These are phyloP conservation scores for Olivierus martensii DNA, from an alignment of 1,140 invertebrate species.

Conservation along the genomic window DNA sequence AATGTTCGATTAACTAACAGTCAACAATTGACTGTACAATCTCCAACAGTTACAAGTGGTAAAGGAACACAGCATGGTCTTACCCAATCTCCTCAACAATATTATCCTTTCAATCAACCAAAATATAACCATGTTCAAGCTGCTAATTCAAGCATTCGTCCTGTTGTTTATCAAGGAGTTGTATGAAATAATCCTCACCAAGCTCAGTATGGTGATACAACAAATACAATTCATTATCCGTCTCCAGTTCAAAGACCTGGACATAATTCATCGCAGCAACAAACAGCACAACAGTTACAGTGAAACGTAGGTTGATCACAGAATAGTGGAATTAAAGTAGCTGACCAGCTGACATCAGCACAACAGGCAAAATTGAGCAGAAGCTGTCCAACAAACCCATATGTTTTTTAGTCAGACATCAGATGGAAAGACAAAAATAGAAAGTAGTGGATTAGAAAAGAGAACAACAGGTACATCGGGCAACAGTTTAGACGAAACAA, in stretches of 20 bases:
- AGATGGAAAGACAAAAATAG: slow-evolving; percentile 1
- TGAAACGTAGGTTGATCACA: too few relatives aligned
- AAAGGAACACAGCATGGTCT: slow-evolving; percentile 9
- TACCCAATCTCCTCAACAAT: slow-evolving; percentile 10
- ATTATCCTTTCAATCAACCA: slow-evolving; percentile 11
- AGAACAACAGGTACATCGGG: background rate
- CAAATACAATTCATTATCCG: slow-evolving; percentile 11
- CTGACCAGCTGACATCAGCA: slow-evolving; percentile 19
- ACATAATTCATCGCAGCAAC: background rate
- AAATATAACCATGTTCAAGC: slow-evolving; percentile 9
- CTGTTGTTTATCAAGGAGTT: slow-evolving; percentile 7
- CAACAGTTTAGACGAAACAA: slow-evolving; percentile 8
- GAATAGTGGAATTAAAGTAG: background rate
- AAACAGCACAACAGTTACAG: background rate
- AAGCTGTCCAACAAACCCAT: slow-evolving; percentile 26
- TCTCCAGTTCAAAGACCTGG: slow-evolving; percentile 16
- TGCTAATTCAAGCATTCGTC: background rate
- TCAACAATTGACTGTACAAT: background rate
- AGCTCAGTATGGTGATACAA: slow-evolving; percentile 2
- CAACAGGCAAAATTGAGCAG: slow-evolving; percentile 26
- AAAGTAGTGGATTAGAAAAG: background rate
- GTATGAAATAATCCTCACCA: slow-evolving; percentile 10
- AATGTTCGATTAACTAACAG: background rate
- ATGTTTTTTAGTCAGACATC: slow-evolving; percentile 23
- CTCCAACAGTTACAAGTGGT: background rate